Evolutionary conservation across 2,888 invertebrate species (phyloP), one percentile per base, ranked within the genome.

Genomic region (Aphodius sticticus): DNA sequence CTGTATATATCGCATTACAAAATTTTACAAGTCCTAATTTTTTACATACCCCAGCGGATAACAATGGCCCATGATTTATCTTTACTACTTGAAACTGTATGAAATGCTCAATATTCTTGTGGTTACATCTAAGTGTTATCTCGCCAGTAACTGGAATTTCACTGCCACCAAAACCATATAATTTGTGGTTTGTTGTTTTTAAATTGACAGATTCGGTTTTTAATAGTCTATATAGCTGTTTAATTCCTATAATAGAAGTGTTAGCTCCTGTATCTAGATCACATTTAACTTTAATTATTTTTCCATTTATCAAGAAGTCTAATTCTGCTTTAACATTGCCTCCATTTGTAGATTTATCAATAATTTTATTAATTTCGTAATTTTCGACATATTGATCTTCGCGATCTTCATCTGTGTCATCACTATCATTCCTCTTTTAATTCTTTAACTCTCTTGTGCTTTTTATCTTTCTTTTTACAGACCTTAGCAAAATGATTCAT

Each of bases 161-260:
- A 74, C n/a, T 74, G 4, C 74, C 74, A 36, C 74, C 74, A 74
- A 74, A 74, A 7, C 36, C 16, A 36, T 74, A 74, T 35, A 74
- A 74, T 37, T 74, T 74, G 35, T 74, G 36, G 9, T 74, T 74
- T 35, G 36, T 36, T 35, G 16, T 35, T 26, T 36, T 74, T 74
- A 74, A 37, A 35, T 74, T 36, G 6, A 26, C 14, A 12, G 70
- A 16, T 70, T 70, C 14, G 70, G 70, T 70, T 15, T 6, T 70
- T 70, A 70, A 70, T 26, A 70, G 70, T 26, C 70, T 15, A 15
- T 74, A 36, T 74, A 74, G 36, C n/a, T 74, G n/a, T 74, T 35
- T 37, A 36, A 26, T 4, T 5, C 71, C 71, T 6, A 74, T 74
- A n/a, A 74, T 74, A 74, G 26, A 74, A 6, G 37, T 35, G 26